Conservation (phyloP, 2,888 invertebrate species). For the Hipparchia semele region DNA sequence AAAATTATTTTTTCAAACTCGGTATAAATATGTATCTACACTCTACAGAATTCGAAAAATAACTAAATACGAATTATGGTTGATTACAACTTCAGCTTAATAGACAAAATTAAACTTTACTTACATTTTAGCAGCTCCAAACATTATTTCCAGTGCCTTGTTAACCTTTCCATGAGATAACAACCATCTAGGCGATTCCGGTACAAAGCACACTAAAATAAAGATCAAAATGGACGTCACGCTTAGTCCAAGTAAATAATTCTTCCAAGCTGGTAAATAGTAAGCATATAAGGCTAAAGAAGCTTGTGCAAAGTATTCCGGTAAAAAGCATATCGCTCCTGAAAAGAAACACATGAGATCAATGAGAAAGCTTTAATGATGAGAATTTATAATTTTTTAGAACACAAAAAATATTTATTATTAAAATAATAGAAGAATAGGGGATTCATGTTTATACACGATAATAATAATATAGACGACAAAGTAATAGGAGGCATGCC, state of each 20-base stretch:
- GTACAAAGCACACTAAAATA: constrained; percentile 49
- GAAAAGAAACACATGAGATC: neutral
- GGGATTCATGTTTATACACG: no score
- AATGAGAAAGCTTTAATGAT: no score
- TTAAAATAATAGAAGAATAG: no score
- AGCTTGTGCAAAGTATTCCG: constrained; percentile 51
- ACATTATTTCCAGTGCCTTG: constrained; percentile 51
- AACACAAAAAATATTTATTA: no score
- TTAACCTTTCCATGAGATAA: constrained; percentile 53
- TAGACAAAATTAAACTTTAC: constrained; percentile 30
- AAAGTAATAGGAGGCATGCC: no score
- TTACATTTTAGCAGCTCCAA: constrained; percentile 59
- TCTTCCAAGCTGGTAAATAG: constrained; percentile 52
- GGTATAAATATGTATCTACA: no score
- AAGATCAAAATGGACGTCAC: constrained; percentile 48
- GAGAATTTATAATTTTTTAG: no score
- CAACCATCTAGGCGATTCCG: constrained; percentile 67
- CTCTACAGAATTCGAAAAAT: no score
- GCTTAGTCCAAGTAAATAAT: constrained; percentile 49
- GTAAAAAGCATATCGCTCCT: constrained; percentile 43
- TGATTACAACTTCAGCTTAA: neutral
- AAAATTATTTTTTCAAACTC: no score
- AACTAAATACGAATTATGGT: no score
- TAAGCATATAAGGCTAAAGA: constrained; percentile 55
- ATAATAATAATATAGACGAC: no score